Evolutionary conservation across 2,888 invertebrate species (phyloP), one percentile per base, ranked within the genome.

Genomic region (Zhengitettix transpicula): DNA sequence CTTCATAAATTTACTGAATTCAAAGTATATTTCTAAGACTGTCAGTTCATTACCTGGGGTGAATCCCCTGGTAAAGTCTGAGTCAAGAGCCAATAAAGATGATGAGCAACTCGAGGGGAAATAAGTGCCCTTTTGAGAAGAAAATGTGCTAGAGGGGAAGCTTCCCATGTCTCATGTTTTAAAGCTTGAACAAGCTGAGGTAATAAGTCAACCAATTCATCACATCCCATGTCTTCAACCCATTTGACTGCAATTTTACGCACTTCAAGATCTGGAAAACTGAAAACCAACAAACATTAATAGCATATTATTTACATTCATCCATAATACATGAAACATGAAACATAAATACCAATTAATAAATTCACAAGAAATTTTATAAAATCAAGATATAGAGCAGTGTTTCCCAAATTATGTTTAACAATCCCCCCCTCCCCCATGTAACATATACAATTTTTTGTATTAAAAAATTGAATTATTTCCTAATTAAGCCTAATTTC

Each of bases 111-210:
- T 58, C 94, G 81, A 0, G 96, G 90, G 15, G 92, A 91, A 42
- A 84, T 79, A 61, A 95, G 76, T 0, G 95, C 85, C 62, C 92
- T 82, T 63, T 91, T 87, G 17, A 95, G 73, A 56, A 95, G 75
- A 68, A 94, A 85, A 66, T 81, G 78, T 1, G 94, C 89, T 59
- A 97, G 77, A 0, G 91, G 82, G 14, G 94, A 94, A 54, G 89
- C 84, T 71, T 96, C 94, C 70, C 91, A 93, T 1, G 88, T 93
- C 76, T 90, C 95, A 73, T 85, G 90, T 66, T 89, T 90, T 68
- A 91, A 76, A 63, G 87, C 96, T 75, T 96, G 93, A 53, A 95
- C 84, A 12, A 98, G 77, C 70, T 99, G 98, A 1, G 98, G 97
- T 67, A 98, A 75, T 71, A 91, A 90, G 70, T 94, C 89, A 44